Evolutionary conservation across 2,113 vertebrate species (phyloP), one percentile per base, ranked within the genome.

Genomic region (Pelecanoides urinatrix): DNA sequence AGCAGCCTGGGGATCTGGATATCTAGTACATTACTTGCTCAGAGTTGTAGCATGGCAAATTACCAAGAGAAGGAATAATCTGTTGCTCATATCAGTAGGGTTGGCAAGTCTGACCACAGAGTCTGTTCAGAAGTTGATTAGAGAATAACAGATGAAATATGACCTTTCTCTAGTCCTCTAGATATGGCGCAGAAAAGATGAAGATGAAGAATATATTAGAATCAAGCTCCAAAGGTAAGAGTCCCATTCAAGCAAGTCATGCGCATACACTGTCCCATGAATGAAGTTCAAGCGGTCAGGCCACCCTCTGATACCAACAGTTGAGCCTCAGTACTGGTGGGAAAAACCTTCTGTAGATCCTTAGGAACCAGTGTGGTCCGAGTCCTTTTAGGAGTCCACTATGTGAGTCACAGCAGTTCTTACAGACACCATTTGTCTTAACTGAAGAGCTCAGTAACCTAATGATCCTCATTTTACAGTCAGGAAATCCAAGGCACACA

Each of bases 301-400:
- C n/a, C n/a, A n/a, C n/a, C n/a, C n/a, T n/a, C n/a, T n/a, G n/a
- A n/a, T 65, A 52, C 29, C 7, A 32, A 34, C 18, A 79, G 34
- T 12, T 79, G 40, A 75, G 15, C 27, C 36, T 78, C 49, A 56
- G 34, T 73, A 14, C 36, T 45, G 22, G 11, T 36, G 20, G 26
- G 23, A 32, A 19, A 62, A 68, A 45, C 6, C 21, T 73, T 45
- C 40, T 47, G 12, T 16, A 29, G 30, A 34, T 62, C 34, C 56
- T 62, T 30, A 58, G n/a, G 40, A 75, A 66, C 10, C 9, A 20
- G 30, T 2, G 2, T 1, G 3, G 23, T 71, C n/a, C 1, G 3
- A 65, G 34, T 66, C 27, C 22, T 42, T 84, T 78, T 13, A 62
- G 16, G 32, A 86, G 19, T 52, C 27, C 1, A 0, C 44, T 49